A percentile compares a stretch with the other conserved stretches of the same genome.
Evolutionary conservation across 2,888 invertebrate genomes (phyloP).

Genomic region (Diarsia brunnea): DNA sequence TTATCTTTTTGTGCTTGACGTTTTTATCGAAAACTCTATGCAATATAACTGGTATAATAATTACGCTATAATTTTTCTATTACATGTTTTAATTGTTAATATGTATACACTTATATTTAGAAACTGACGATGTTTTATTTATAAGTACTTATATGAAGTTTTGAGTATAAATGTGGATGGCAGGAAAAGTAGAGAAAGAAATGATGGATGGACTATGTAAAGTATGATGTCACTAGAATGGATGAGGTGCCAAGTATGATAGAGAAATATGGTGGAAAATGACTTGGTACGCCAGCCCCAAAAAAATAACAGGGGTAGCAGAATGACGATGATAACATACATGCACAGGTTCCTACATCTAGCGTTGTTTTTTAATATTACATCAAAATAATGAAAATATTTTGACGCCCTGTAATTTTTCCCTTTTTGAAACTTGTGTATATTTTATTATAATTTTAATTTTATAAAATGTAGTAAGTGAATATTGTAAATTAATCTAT

Average conservation of each 20-base stretch:
- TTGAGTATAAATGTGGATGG: neutral
- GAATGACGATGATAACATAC: neutral
- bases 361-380: neutral
- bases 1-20: constrained; percentile 18
- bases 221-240: neutral
- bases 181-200: neutral
- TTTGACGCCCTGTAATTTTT: neutral
- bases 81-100: neutral
- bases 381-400: too few relatives aligned
- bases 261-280: neutral
- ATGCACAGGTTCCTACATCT: neutral
- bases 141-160: neutral
- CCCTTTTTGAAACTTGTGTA: too few relatives aligned
- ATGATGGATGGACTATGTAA: neutral
- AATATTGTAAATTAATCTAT: too few relatives aligned
- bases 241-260: neutral
- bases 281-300: neutral
- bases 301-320: neutral
- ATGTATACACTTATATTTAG: neutral
- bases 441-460: too few relatives aligned
- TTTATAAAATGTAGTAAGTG: too few relatives aligned
- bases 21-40: neutral
- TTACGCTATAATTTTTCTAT: neutral
- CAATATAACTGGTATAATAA: neutral
- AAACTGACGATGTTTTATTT: neutral